A percentile compares a stretch with the other conserved stretches of the same genome.
These are phyloP conservation scores for Microtus pennsylvanicus DNA, from an alignment of 2,113 vertebrate genomes.

Conservation along the genomic window DNA sequence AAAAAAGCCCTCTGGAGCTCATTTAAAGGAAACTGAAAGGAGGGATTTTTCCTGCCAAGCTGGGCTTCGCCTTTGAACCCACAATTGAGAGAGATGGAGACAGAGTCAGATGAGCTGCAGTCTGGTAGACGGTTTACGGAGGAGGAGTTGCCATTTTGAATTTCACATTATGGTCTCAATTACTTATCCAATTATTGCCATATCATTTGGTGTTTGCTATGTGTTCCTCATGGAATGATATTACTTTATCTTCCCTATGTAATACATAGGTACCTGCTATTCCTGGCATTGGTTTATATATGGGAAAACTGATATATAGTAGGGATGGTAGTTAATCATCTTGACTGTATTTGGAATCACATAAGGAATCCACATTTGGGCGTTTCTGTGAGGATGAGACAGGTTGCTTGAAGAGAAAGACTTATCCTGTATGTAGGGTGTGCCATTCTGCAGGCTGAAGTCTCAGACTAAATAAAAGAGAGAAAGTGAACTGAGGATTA, in stretches of 20 bases:
- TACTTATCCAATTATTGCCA: neutral
- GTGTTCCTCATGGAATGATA: neutral
- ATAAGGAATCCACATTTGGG: neutral
- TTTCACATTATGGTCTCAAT: constrained; percentile 51
- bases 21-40: constrained; percentile 77
- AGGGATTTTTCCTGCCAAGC: constrained; percentile 69
- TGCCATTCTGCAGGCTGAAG: neutral
- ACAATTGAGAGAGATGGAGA: constrained; percentile 71
- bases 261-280: neutral
- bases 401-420: neutral
- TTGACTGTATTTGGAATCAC: neutral
- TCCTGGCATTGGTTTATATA: neutral
- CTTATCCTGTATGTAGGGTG: neutral
- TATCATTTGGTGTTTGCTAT: neutral
- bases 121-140: constrained; percentile 41
- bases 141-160: constrained; percentile 29
- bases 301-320: neutral
- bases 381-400: neutral
- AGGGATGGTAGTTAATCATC: neutral
- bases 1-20: constrained; percentile 66
- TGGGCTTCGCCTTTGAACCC: constrained; percentile 73
- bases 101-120: constrained; percentile 59
- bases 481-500: neutral
- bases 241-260: neutral
- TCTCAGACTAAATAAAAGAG: neutral